Evolutionary conservation across 2,113 vertebrate genomes (phyloP), one percentile per base, ranked within the genome.

Genomic region (Trinectes maculatus): DNA sequence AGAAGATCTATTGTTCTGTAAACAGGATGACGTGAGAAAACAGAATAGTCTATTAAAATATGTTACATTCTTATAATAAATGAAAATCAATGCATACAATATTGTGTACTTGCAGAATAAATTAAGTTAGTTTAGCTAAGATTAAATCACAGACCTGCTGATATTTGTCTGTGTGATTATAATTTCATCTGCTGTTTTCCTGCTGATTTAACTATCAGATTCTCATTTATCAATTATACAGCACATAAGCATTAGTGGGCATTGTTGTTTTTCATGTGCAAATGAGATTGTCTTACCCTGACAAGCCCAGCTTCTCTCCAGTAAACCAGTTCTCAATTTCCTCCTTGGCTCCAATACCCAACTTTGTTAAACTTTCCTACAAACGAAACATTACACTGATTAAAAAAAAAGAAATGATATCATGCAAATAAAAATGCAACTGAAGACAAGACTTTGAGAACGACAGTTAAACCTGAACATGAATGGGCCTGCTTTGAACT

Each of bases 1-100:
- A 98, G 82, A 67, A 99, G 79, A 85, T 99, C 95, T 71, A 99
- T 91, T 0, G 94, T 94, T 48, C 98, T 98, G 77, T 12, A 53
- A 68, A 13, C 18, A 48, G 19, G 1, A 40, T 60, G 8, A 77
- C 1, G 46, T 18, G 18, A 26, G 22, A 51, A 64, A 25, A 16
- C 4, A 3, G 29, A n/a, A 37, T 51, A n/a, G 5, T 8, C 19
- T 6, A 24, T 59, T 15, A 24, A 40, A 49, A 18, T 40, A 18
- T 25, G 18, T 51, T 19, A 21, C 36, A 59, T 26, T 19, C 4
- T n/a, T n/a, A n/a, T n/a, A n/a, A n/a, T n/a, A n/a, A n/a, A n/a
- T n/a, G n/a, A 12, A 16, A 26, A 16, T 31, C 42, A 0, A 15
- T 6, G 11, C 31, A 33, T 33, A n/a, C n/a, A 63, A 63, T 8